Base-by-base conservation (phyloP, 2,888 invertebrate genomes). In the Dioctria linearis region DNA sequence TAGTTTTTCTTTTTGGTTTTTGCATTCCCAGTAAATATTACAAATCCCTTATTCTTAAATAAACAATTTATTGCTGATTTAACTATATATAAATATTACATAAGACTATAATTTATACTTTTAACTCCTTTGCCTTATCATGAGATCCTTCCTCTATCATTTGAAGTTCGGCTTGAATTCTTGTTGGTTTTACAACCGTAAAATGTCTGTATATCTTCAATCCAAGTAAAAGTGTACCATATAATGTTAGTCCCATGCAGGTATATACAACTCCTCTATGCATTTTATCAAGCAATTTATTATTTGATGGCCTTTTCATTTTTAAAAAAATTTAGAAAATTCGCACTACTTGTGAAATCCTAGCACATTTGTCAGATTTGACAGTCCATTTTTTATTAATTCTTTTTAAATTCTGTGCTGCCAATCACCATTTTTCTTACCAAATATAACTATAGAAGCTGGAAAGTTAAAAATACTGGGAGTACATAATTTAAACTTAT, bases 251-350 rank as follows among this genome's bases (percentile, higher is more conserved):
- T 4, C 90, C 92, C 57, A 92, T 86, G 84, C 92, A 92, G 25
- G 89, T 86, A 49, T 87, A 87, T 0, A 92, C 92, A 65, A 90
- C 89, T 39, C 91, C 91, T 85, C 90, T 90, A 84, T 92, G 92
- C 49, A 92, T 84, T 82, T 86, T 88, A 83, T 92, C 90, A 43
- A 91, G 78, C 37, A 91, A 82, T 13, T 85, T 80, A 84, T 85
- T 89, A 13, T 84, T 85, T 82, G 86, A 85, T 63, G 88, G 86
- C 65, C 86, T 85, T 84, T 89, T 91, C 89, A 87, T 86, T 83
- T 78, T 63, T 37, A 11, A 37, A 39, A 63, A 13, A 59, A 59
- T 59, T 11, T 1, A 11, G 5, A 11, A 46, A 46, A 25, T 25
- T 25, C 25, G 25, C 25, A 25, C 25, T 25, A 25, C 25, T 25